Percentiles rank a stretch among this genome's conserved stretches.
These are phyloP conservation scores for Sebastes minor DNA, from an alignment of 2,797 vertebrate genomes.

Conservation along the genomic window DNA sequence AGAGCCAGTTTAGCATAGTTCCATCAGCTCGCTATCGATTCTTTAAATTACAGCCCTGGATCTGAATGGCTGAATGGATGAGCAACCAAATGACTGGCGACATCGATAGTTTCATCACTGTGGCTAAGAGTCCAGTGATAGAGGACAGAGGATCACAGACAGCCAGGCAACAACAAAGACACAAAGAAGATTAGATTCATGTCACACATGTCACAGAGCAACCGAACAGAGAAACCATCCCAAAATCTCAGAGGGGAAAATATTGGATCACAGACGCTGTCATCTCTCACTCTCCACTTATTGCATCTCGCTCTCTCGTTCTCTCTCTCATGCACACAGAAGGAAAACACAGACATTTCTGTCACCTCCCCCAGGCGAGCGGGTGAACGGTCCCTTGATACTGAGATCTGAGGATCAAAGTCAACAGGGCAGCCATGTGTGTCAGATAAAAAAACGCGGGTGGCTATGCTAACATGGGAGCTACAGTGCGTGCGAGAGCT, in stretches of 20 bases:
- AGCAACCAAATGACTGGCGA: slow-evolving; percentile 55
- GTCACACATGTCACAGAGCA: slow-evolving; percentile 53
- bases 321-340: slow-evolving; percentile 49
- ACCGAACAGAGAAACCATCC: slow-evolving; percentile 33
- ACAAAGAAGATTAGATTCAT: slow-evolving; percentile 60
- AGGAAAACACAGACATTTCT: slow-evolving; percentile 75
- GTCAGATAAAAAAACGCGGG: slow-evolving; percentile 36
- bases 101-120: slow-evolving; percentile 53
- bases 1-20: slow-evolving; percentile 41
- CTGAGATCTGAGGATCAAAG: slow-evolving; percentile 75
- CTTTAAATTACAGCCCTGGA: slow-evolving; percentile 63
- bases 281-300: slow-evolving; percentile 71
- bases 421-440: slow-evolving; percentile 68
- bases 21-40: slow-evolving; percentile 63
- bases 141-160: slow-evolving; percentile 45
- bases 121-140: slow-evolving; percentile 41
- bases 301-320: slow-evolving; percentile 45
- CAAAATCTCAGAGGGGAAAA: slow-evolving; percentile 62
- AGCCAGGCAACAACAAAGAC: slow-evolving; percentile 54
- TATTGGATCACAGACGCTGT: slow-evolving; percentile 67
- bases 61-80: slow-evolving; percentile 48
- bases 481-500: slow-evolving; percentile 19
- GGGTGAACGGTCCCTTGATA: slow-evolving; percentile 73
- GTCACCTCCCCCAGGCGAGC: slow-evolving; percentile 67
- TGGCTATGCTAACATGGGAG: slow-evolving; percentile 51